Evolutionary conservation across 2,888 invertebrate genomes (phyloP).

Genomic region (Drosophila phalerata): DNA sequence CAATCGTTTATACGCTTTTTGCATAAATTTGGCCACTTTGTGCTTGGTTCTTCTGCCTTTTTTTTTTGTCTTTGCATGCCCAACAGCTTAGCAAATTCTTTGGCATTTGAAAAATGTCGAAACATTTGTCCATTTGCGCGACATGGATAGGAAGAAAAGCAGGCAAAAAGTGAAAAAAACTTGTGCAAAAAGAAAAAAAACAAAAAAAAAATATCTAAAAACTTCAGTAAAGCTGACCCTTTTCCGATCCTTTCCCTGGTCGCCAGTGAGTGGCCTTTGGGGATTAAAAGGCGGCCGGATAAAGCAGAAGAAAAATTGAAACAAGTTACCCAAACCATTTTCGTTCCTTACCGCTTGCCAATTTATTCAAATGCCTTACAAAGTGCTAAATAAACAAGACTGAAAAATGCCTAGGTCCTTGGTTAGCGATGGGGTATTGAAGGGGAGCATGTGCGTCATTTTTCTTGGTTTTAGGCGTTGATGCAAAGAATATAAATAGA

Average conservation of each 20-base stretch:
- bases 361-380: slow-evolving; percentile 83
- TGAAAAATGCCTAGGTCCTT: slow-evolving; percentile 56
- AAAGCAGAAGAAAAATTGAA: slow-evolving; percentile 70
- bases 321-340: slow-evolving; percentile 66
- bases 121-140: slow-evolving; percentile 77
- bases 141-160: slow-evolving; percentile 32
- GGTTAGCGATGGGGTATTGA: neutral
- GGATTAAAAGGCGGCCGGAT: slow-evolving; percentile 59
- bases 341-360: slow-evolving; percentile 64
- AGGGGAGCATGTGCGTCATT: slow-evolving; percentile 60
- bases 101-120: slow-evolving; percentile 74
- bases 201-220: slow-evolving; percentile 45
- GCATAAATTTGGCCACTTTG: slow-evolving; percentile 79
- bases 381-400: slow-evolving; percentile 83
- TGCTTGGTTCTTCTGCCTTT: slow-evolving; percentile 41
- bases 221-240: slow-evolving; percentile 72
- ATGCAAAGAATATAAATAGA: slow-evolving; percentile 32
- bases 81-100: slow-evolving; percentile 61
- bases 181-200: slow-evolving; percentile 18
- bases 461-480: slow-evolving; percentile 62
- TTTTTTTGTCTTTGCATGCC: slow-evolving; percentile 26
- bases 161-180: slow-evolving; percentile 33
- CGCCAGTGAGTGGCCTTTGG: slow-evolving; percentile 55
- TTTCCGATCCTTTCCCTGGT: slow-evolving; percentile 45
- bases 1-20: slow-evolving; percentile 60